Percentiles rank a stretch among this genome's conserved stretches.
These are phyloP conservation scores for Diaprepes abbreviatus DNA, from an alignment of 2,888 invertebrate genomes.

Conservation along the genomic window DNA sequence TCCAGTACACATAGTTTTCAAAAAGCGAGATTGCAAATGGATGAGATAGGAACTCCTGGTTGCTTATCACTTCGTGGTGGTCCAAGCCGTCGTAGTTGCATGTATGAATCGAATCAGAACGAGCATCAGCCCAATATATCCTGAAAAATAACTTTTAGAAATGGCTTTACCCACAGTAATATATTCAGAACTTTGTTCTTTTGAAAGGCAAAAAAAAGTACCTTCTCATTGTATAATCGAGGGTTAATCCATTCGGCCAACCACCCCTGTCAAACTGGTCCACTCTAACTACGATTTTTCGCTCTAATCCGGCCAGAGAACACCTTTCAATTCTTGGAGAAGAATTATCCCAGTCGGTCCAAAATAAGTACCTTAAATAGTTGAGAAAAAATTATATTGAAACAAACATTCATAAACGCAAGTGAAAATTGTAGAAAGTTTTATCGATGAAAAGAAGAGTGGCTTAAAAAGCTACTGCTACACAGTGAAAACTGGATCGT, in stretches of 20 bases:
- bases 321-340: constrained; percentile 87
- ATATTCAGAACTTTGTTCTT: too few species aligned
- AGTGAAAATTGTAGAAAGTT: too few species aligned
- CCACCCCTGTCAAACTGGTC: constrained; percentile 73
- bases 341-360: constrained; percentile 89
- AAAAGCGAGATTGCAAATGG: constrained; percentile 91
- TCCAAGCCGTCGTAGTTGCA: constrained; percentile 85
- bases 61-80: constrained; percentile 76
- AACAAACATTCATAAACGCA: too few species aligned
- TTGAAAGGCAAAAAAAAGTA: constrained; percentile 7
- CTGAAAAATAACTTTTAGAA: constrained; percentile 17
- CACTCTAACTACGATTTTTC: constrained; percentile 71
- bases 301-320: constrained; percentile 81
- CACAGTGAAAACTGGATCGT: too few species aligned
- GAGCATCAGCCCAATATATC: constrained; percentile 89
- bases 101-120: constrained; percentile 90
- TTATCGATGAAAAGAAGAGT: too few species aligned
- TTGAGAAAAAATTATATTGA: too few species aligned
- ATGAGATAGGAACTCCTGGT: constrained; percentile 84
- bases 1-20: constrained; percentile 92
- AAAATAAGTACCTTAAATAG: constrained; percentile 76
- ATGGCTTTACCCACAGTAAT: too few species aligned
- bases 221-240: constrained; percentile 80
- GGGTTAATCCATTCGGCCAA: constrained; percentile 88
- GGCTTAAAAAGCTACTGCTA: too few species aligned